phyloP scores from a whole-genome alignment of 2,797 vertebrate species.

The Serranus cabrilla region DNA sequence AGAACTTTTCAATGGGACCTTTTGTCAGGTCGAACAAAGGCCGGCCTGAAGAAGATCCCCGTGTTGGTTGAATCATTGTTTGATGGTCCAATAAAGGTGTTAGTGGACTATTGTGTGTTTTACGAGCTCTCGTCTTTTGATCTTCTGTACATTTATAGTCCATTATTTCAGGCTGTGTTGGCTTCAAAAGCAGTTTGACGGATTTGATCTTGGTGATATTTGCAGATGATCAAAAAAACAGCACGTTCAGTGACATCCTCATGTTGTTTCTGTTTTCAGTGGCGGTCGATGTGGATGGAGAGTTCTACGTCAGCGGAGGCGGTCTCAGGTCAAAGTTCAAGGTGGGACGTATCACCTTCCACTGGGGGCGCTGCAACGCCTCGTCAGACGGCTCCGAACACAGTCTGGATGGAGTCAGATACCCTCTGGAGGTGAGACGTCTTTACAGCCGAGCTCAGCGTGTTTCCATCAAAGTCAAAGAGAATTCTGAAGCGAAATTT shows the following conservation, averaged over 20 bases:
- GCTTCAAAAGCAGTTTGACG: not conserved
- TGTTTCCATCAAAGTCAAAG: too few relatives aligned
- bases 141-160: conserved; percentile 33
- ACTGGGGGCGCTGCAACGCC: conserved; percentile 97
- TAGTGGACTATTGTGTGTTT: conserved; percentile 5
- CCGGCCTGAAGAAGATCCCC: conserved; percentile 23
- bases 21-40: conserved; percentile 57
- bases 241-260: not conserved
- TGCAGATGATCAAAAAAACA: not conserved
- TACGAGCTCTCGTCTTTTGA: conserved; percentile 28
- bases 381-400: conserved; percentile 97
- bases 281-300: conserved; percentile 92
- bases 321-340: conserved; percentile 90
- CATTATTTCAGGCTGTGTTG: conserved; percentile 1
- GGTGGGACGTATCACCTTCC: conserved; percentile 94
- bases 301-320: conserved; percentile 93
- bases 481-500: too few relatives aligned
- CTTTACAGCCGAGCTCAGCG: not conserved
- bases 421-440: conserved; percentile 93
- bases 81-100: conserved; percentile 15
- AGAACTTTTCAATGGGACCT: conserved; percentile 26
- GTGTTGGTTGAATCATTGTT: conserved; percentile 24
- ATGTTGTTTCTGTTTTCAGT: conserved; percentile 81
- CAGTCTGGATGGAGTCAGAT: conserved; percentile 93
- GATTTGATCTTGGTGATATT: not conserved